A percentile compares a stretch with the other conserved stretches of the same genome.
These are phyloP conservation scores for Tortrix viridana DNA, from an alignment of 2,888 invertebrate species.

Conservation along the genomic window DNA sequence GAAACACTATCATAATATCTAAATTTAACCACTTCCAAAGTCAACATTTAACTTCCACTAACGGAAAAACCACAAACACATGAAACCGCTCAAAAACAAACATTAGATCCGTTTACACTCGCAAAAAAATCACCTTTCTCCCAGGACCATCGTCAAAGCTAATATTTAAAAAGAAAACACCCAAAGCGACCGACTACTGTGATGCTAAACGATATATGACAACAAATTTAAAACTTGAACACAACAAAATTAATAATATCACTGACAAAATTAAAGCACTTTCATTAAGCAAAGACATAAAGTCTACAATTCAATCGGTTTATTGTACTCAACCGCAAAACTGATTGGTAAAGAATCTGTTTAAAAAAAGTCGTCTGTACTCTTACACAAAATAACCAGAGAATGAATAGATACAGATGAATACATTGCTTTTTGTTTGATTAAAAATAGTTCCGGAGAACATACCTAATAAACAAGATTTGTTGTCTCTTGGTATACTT, in stretches of 20 bases:
- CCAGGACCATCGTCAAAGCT: conserved; percentile 14
- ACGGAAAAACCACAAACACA: no score
- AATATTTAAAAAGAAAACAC: conserved; percentile 12
- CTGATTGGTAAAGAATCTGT: background rate
- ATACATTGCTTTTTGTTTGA: background rate
- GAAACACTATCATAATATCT: no score
- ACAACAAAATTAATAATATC: background rate
- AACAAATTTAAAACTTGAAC: conserved; percentile 14
- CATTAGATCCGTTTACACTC: background rate
- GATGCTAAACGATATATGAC: conserved; percentile 31
- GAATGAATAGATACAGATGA: background rate
- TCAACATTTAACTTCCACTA: no score
- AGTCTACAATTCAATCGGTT: conserved; percentile 6
- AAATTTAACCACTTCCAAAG: no score
- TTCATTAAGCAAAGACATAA: background rate
- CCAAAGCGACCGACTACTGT: conserved; percentile 3
- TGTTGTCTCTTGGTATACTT: no score
- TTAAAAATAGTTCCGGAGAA: no score
- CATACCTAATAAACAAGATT: no score
- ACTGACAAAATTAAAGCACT: background rate
- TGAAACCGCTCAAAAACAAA: background rate
- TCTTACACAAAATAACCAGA: background rate
- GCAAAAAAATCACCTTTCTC: conserved; percentile 8
- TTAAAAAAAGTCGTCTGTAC: conserved; percentile 19
- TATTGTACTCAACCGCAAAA: conserved; percentile 5